Base-by-base conservation (phyloP, 2,797 vertebrate genomes). In the Coregonus sp. region DNA sequence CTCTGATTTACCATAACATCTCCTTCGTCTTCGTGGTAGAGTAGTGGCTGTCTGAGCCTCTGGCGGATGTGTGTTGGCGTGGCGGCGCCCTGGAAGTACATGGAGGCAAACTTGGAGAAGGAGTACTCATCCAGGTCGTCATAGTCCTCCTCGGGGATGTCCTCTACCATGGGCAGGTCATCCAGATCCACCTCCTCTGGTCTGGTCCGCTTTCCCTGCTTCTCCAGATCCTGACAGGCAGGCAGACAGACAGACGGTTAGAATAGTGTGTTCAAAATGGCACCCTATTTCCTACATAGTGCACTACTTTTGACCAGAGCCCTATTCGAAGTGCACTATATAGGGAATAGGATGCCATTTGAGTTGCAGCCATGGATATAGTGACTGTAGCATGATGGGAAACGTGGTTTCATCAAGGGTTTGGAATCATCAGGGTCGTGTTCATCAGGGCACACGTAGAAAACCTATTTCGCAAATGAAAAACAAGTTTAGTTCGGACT, bases 91-190 rank as follows among this genome's bases (percentile, higher is more conserved):
- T 99, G 98, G 91, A 99, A 99, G 89, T 96, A 96, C 85, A 97
- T 97, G 33, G 95, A 95, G 69, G 97, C 97, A 79, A 99, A 99
- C 82, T 98, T 99, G 84, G 95, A 91, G 85, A 99, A 99, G 70
- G 96, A 93, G 78, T 96, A 97, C 52, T 98, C 94, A 9, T 94
- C 91, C 85, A 97, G 90, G 76, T 89, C 91, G 4, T 96, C 95
- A 0, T 86, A 77, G 29, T 97, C 96, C 0, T 96, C 96, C 67
- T 95, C 85, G 0, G 90, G 85, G 75, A 93, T 82, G 7, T 81
- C 84, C 9, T 94, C 89, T 2, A 88, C 89, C 79, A 95, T 92
- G 6, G 95, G 95, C 33, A 95, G 5, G 1, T 95, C 91, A 68
- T 99, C 97, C 56, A 98, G 91, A 82, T 99, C 96, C 29, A 97